Evolutionary conservation across 2,113 vertebrate species (phyloP).

Genomic region (Poicephalus meyeri): DNA sequence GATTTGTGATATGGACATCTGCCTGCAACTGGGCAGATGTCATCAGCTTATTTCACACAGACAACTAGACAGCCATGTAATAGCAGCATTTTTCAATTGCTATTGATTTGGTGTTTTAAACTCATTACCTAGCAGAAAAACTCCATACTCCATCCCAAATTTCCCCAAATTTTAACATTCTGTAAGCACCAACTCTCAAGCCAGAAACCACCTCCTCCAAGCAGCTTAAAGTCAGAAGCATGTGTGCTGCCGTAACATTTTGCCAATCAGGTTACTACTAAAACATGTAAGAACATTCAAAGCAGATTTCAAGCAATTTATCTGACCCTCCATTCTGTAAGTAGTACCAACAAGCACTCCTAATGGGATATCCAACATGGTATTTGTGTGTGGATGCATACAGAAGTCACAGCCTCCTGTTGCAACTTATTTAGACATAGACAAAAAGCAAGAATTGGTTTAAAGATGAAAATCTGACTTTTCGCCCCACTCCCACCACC

Average conservation of each 20-base stretch:
- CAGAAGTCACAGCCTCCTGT: neutral
- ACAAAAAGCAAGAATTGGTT: neutral
- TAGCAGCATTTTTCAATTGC: neutral
- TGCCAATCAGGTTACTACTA: neutral
- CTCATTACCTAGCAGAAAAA: neutral
- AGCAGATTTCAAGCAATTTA: neutral
- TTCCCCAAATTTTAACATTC: neutral
- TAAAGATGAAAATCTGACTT: neutral
- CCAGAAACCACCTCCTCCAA: neutral
- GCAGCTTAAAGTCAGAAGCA: neutral
- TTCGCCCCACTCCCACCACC: fast-evolving
- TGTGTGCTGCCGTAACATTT: neutral
- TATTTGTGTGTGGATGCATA: neutral
- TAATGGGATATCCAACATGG: neutral
- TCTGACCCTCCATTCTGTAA: neutral
- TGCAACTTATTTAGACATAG: neutral
- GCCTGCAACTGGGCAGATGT: neutral
- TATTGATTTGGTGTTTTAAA: neutral
- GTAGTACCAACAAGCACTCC: neutral
- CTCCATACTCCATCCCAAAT: neutral
- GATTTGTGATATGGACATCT: constrained; percentile 32
- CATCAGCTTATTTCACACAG: constrained; percentile 10
- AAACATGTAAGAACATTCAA: neutral
- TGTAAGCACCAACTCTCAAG: neutral
- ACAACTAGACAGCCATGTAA: neutral